Conservation (phyloP, 2,888 invertebrate genomes). For the Cloeon dipterum region DNA sequence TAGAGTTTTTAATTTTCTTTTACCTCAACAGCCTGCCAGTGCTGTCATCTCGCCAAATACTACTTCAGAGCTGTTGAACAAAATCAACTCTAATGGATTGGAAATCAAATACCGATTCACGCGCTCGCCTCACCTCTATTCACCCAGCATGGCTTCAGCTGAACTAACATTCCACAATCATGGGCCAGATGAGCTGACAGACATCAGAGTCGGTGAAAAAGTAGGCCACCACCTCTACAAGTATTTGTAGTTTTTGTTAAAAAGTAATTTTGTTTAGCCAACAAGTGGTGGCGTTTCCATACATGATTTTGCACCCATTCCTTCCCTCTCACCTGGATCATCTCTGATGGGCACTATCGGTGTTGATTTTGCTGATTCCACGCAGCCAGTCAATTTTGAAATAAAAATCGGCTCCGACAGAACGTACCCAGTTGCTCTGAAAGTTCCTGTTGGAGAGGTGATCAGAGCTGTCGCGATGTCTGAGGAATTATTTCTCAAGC, state of each 20-base stretch:
- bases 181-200: constrained; percentile 32
- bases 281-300: constrained; percentile 38
- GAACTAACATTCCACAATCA: constrained; percentile 61
- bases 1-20: too few species aligned
- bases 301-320: constrained; percentile 48
- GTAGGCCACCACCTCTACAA: constrained; percentile 20
- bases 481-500: constrained; percentile 39
- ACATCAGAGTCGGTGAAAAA: constrained; percentile 49
- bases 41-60: constrained; percentile 33
- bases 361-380: constrained; percentile 82
- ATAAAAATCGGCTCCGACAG: constrained; percentile 24
- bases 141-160: constrained; percentile 56
- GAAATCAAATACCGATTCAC: constrained; percentile 33
- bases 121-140: constrained; percentile 59
- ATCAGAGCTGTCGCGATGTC: constrained; percentile 57
- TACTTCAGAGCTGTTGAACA: constrained; percentile 39
- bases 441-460: constrained; percentile 71
- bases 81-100: constrained; percentile 36
- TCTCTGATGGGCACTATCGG: constrained; percentile 47
- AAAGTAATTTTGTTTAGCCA: neutral
- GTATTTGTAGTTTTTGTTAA: neutral
- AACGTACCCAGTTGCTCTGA: constrained; percentile 24
- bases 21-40: constrained; percentile 34
- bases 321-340: constrained; percentile 34
- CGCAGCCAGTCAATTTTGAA: constrained; percentile 65